Evolutionary conservation across 2,113 vertebrate genomes (phyloP).

Genomic region (Sphyrna mokarran): DNA sequence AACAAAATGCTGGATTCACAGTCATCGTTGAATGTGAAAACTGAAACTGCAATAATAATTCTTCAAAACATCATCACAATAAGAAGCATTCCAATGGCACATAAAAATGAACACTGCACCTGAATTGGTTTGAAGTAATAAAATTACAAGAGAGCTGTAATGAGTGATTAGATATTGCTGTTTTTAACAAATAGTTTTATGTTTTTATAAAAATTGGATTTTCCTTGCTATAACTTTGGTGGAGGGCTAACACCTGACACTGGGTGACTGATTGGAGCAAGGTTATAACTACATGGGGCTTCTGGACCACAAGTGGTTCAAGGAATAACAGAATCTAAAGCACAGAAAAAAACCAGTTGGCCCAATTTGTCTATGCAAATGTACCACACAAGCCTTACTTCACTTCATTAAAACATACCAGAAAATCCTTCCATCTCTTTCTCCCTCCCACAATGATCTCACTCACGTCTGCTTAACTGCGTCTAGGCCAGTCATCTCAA

Average conservation of each 20-base stretch:
- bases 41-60: not conserved
- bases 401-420: no score
- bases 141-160: not conserved
- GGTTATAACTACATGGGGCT: not conserved
- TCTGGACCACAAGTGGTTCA: not conserved
- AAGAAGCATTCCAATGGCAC: not conserved
- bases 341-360: no score
- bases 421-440: no score
- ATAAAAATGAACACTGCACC: no score
- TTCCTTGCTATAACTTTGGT: not conserved
- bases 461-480: not conserved
- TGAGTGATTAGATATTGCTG: not conserved
- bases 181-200: not conserved
- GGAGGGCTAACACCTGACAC: not conserved
- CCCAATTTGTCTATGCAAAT: no score
- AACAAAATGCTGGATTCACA: not conserved
- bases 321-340: not conserved
- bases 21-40: not conserved
- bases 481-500: not conserved
- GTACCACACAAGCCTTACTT: no score
- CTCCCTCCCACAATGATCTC: no score
- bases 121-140: not conserved
- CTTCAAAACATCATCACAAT: not conserved
- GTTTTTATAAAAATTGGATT: not conserved
- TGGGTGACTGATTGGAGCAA: not conserved